These are phyloP conservation scores for Lipotes vexillifer DNA, from an alignment of 2,113 vertebrate genomes.

Conservation along the genomic window DNA sequence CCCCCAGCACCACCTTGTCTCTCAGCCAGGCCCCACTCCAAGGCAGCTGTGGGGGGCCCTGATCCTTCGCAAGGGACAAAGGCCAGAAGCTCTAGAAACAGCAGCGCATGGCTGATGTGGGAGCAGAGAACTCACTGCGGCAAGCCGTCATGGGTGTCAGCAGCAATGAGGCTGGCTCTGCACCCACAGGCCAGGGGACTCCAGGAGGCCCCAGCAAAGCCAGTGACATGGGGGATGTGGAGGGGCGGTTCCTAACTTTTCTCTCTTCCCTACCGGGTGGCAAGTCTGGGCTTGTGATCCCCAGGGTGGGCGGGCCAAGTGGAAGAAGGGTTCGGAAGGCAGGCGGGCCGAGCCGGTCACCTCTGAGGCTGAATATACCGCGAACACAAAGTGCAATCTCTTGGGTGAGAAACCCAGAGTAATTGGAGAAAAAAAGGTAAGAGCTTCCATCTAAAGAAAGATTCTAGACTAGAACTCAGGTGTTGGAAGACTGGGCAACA, in stretches of 20 bases:
- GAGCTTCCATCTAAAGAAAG: not conserved
- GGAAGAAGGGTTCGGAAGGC: not conserved
- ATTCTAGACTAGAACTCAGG: not conserved
- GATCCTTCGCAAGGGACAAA: not conserved
- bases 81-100: slow-evolving; percentile 14
- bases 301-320: not conserved
- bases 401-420: not conserved
- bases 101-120: not conserved
- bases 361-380: not conserved
- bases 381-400: slow-evolving; percentile 30
- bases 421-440: not conserved
- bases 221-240: not conserved
- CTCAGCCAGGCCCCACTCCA: not conserved
- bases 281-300: not conserved
- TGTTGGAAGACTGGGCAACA: not conserved
- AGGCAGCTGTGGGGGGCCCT: not conserved
- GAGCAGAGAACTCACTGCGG: not conserved
- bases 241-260: not conserved
- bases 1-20: not conserved
- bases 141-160: not conserved
- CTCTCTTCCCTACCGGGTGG: not conserved
- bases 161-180: not conserved
- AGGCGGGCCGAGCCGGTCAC: not conserved
- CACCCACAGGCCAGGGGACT: not conserved
- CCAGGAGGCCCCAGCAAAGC: not conserved